Percentiles rank a stretch among this genome's conserved stretches.
These are phyloP conservation scores for Scopus umbretta DNA, from an alignment of 2,113 vertebrate species.

Conservation along the genomic window DNA sequence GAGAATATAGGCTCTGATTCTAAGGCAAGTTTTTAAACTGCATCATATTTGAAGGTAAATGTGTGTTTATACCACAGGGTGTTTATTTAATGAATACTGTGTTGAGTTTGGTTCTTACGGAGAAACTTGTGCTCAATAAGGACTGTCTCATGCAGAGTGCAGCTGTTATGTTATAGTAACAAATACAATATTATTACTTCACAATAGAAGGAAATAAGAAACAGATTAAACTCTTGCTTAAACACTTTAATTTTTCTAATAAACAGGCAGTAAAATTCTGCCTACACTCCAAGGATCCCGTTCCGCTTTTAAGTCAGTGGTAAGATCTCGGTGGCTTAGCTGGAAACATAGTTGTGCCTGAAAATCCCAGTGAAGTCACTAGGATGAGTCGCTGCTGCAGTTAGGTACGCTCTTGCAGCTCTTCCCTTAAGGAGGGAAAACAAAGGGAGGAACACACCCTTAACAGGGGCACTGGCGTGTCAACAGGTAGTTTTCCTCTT, in stretches of 20 bases:
- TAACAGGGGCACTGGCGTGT: neutral
- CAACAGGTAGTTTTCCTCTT: neutral
- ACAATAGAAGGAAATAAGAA: neutral
- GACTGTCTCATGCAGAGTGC: neutral
- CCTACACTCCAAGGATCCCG: neutral
- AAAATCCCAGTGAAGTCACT: neutral
- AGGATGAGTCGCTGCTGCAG: neutral
- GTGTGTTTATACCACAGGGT: neutral
- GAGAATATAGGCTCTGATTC: neutral
- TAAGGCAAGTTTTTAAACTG: neutral
- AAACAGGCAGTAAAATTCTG: neutral
- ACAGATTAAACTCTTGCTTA: neutral
- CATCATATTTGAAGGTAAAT: neutral
- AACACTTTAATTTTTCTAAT: neutral
- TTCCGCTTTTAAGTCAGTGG: neutral
- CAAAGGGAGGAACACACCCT: neutral
- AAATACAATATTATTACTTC: neutral
- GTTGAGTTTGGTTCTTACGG: neutral
- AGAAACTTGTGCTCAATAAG: neutral
- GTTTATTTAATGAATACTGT: neutral
- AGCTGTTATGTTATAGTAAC: neutral
- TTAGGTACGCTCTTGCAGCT: neutral
- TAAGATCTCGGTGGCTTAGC: neutral
- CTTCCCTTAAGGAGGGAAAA: neutral
- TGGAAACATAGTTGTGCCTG: neutral